Base-by-base conservation (phyloP, 1,140 invertebrate genomes). In the Alviniconcha marisindica region DNA sequence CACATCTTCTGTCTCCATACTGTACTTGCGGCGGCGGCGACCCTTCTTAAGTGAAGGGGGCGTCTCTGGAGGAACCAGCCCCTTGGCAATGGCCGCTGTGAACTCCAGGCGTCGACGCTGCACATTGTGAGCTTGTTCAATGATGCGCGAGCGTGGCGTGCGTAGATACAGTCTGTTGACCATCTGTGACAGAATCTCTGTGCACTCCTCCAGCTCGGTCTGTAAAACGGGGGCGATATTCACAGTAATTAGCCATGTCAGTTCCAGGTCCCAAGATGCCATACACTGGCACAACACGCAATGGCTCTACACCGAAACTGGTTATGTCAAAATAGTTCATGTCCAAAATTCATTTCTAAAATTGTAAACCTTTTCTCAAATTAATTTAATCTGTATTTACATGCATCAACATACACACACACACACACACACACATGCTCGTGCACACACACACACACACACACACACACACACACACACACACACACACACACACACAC, bases 191-290 rank as follows among this genome's bases (percentile, higher is more conserved):
- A 96, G 89, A 84, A 95, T 95, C 89, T 96, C 95, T 33, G 95
- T 95, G 40, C 94, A 94, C 87, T 95, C 95, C 91, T 96, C 95
- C 73, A 96, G 89, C 90, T 96, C 96, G 85, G 95, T 95, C 95
- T 96, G 90, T 28, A 4, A 5, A 48, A 5, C 28, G 73, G 18
- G 18, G 44, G 44, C 7, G 44, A n/a, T n/a, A n/a, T n/a, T n/a
- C n/a, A n/a, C n/a, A n/a, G n/a, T n/a, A n/a, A n/a, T n/a, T n/a
- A n/a, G n/a, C n/a, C n/a, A n/a, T n/a, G n/a, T n/a, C n/a, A n/a
- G n/a, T n/a, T n/a, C n/a, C n/a, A n/a, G n/a, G n/a, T n/a, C n/a
- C n/a, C n/a, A n/a, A n/a, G n/a, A n/a, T n/a, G n/a, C n/a, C n/a
- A n/a, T n/a, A n/a, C n/a, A n/a, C n/a, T n/a, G n/a, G n/a, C n/a